Percentiles rank a stretch among this genome's conserved stretches.
Conservation (phyloP, 2,888 invertebrate species). For the Drosophila mulleri region DNA sequence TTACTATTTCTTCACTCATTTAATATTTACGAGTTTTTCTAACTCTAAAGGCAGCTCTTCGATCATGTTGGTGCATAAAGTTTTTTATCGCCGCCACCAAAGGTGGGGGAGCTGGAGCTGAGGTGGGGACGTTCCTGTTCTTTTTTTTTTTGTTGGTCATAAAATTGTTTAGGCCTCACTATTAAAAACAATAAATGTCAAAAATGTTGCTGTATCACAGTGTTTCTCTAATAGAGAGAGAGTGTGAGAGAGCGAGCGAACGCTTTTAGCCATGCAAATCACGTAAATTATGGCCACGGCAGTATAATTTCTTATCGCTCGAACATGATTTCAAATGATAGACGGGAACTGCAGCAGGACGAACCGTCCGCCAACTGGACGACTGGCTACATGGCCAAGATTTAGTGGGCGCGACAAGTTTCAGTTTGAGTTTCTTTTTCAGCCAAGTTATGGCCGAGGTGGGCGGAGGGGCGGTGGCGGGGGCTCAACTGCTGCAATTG, state of each 20-base stretch:
- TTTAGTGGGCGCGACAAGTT: constrained; percentile 81
- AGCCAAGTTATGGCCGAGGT: background rate
- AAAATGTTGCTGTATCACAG: constrained; percentile 60
- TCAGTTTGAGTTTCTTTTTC: constrained; percentile 44
- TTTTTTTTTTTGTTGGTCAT: constrained; percentile 35
- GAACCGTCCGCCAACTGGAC: background rate
- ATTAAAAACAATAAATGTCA: constrained; percentile 82
- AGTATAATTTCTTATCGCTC: constrained; percentile 79
- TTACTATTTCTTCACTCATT: constrained; percentile 1
- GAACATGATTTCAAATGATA: constrained; percentile 81
- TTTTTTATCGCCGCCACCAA: constrained; percentile 59
- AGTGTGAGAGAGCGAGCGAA: constrained; percentile 20
- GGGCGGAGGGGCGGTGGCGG: background rate
- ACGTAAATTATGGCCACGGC: constrained; percentile 76
- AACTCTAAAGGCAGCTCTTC: constrained; percentile 49
- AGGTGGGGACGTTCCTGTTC: background rate
- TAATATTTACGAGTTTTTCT: constrained; percentile 31
- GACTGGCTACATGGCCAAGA: constrained; percentile 42
- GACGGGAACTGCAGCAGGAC: constrained; percentile 49
- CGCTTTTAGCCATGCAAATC: constrained; percentile 71
- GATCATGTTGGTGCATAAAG: constrained; percentile 45
- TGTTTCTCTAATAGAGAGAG: constrained; percentile 23
- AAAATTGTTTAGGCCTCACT: constrained; percentile 57
- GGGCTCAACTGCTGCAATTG: constrained; percentile 37
- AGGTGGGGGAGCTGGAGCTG: background rate